Conservation (phyloP, 1,140 invertebrate genomes). For the Plodia interpunctella region DNA sequence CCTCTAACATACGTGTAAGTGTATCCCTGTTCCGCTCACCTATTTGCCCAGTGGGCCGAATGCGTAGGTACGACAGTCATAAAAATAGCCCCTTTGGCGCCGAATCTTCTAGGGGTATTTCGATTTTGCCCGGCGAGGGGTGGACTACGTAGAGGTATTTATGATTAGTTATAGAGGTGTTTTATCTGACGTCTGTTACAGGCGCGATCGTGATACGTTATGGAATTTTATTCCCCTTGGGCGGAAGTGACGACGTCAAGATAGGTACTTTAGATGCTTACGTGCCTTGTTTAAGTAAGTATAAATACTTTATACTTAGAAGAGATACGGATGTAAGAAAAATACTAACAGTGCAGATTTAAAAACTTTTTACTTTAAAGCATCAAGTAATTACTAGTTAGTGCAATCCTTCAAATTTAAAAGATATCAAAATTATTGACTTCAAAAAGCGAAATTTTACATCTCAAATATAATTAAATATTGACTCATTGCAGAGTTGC, state of each 20-base stretch:
- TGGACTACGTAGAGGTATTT: conserved; percentile 28
- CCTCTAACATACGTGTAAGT: conserved; percentile 59
- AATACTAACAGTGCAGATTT: too few species aligned
- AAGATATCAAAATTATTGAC: too few species aligned
- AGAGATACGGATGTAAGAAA: too few species aligned
- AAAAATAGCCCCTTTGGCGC: conserved; percentile 75
- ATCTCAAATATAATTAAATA: too few species aligned
- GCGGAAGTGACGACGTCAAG: background rate
- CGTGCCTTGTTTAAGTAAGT: too few species aligned
- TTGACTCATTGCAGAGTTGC: too few species aligned
- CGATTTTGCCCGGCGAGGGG: conserved; percentile 57
- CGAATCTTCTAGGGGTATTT: conserved; percentile 69
- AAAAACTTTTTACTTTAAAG: too few species aligned
- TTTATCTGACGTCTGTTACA: conserved; percentile 21
- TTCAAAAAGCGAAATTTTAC: too few species aligned
- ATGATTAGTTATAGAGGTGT: conserved; percentile 43
- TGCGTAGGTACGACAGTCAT: conserved; percentile 69
- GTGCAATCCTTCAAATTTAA: too few species aligned
- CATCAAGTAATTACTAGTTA: too few species aligned
- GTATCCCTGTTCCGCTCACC: conserved; percentile 48
- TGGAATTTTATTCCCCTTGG: conserved; percentile 9
- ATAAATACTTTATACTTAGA: too few species aligned
- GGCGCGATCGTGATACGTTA: background rate
- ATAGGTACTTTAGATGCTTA: too few species aligned
- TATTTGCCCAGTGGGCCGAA: conserved; percentile 67